These are phyloP conservation scores for Discoglossus pictus DNA, from an alignment of 2,797 vertebrate genomes.

Conservation along the genomic window DNA sequence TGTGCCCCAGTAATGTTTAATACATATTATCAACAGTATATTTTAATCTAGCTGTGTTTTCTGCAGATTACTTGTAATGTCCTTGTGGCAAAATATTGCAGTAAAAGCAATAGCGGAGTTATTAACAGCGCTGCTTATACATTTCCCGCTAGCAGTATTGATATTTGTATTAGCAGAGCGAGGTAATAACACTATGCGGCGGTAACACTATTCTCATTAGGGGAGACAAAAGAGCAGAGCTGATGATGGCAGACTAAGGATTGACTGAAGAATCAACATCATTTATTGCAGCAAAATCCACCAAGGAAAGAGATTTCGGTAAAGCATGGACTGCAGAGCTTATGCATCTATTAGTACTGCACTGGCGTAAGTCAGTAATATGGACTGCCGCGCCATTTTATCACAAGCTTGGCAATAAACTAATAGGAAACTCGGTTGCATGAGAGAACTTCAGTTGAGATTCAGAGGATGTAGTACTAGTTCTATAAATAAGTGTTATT, in stretches of 20 bases:
- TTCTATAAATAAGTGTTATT: too few relatives aligned
- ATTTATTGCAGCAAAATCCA: neutral
- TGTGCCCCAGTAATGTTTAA: neutral
- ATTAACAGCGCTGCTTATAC: neutral
- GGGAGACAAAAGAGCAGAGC: neutral
- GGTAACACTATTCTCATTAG: slow-evolving; percentile 16
- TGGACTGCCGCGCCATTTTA: neutral
- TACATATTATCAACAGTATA: slow-evolving; percentile 1
- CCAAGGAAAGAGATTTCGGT: neutral
- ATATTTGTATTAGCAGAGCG: slow-evolving; percentile 22
- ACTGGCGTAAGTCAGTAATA: neutral
- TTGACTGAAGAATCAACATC: slow-evolving; percentile 1
- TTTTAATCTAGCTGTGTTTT: slow-evolving; percentile 14
- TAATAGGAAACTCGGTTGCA: neutral
- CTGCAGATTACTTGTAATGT: slow-evolving; percentile 10
- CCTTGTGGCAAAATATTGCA: slow-evolving; percentile 26
- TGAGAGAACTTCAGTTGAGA: too few relatives aligned
- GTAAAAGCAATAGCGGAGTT: slow-evolving; percentile 9
- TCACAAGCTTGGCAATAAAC: neutral
- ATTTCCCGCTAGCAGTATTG: slow-evolving; percentile 14
- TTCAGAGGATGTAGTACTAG: too few relatives aligned
- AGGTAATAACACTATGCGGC: slow-evolving; percentile 10
- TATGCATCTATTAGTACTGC: neutral
- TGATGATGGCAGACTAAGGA: neutral
- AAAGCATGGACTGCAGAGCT: neutral